Percentiles rank a stretch among this genome's conserved stretches.
Conservation (phyloP, 2,888 invertebrate genomes). For the Geophilus truncorum region DNA sequence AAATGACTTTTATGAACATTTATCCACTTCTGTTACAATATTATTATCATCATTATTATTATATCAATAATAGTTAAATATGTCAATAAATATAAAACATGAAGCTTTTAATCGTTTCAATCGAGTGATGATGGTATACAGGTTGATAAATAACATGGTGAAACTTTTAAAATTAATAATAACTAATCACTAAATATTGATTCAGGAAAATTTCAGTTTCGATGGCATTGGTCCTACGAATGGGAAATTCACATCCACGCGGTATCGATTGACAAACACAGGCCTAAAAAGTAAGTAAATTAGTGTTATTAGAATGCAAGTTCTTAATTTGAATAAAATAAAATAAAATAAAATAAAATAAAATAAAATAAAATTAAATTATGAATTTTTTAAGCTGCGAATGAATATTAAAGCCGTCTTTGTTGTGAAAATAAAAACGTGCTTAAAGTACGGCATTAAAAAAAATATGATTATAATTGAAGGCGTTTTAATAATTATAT, state of each 20-base stretch:
- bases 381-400: too few species aligned
- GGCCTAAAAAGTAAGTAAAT: slow-evolving; percentile 32
- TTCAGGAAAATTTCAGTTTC: slow-evolving; percentile 34
- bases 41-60: too few species aligned
- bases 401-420: too few species aligned
- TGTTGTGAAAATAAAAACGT: too few species aligned
- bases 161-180: neutral
- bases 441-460: too few species aligned
- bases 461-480: too few species aligned
- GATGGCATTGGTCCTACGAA: slow-evolving; percentile 36
- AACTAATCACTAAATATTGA: neutral
- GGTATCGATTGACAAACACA: slow-evolving; percentile 35
- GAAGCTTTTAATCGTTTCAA: neutral
- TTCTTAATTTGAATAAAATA: too few species aligned
- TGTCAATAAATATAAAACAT: neutral
- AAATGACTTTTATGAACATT: neutral
- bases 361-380: too few species aligned
- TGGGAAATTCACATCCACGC: slow-evolving; percentile 31
- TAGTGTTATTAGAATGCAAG: neutral
- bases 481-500: too few species aligned
- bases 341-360: neutral
- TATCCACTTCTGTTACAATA: too few species aligned
- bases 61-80: neutral
- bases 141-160: neutral
- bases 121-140: neutral